Base-by-base conservation (phyloP, 2,113 vertebrate genomes). In the Callionymus lyra region DNA sequence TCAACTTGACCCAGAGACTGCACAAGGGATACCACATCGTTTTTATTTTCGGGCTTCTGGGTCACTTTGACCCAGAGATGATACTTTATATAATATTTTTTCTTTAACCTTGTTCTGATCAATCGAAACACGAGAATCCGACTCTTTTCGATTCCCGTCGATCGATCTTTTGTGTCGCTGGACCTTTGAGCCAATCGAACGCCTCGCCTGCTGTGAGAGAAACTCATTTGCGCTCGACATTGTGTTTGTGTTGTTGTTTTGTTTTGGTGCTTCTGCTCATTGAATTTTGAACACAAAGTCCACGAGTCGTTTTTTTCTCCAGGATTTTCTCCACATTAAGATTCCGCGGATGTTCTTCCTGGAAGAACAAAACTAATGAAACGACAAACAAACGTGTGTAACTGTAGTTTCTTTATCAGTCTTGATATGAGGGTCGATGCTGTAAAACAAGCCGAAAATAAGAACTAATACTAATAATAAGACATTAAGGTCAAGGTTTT, bases 301-400 rank as follows among this genome's bases (percentile, higher is more conserved):
- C 48, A 52, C 38, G 19, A 55, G 59, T 56, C 56, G 56, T 65
- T 34, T 18, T 49, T 53, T 47, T 56, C 52, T 53, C 56, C 34
- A 56, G 55, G 45, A 70, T 76, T 77, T 69, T 76, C 56, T 71
- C 57, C 67, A 40, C 70, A 82, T 83, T 84, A 77, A 65, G 68
- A 82, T 84, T 82, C 81, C 57, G 66, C 41, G 56, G 62, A 77
- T 59, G 57, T 65, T 68, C 64, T 67, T 65, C 63, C 41, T 31
- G 9, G 65, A 74, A n/a, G 76, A 71, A 65, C 49, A 63, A 61
- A 46, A 31, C 16, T 31, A 15, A 12, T 1, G 18, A 6, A 17
- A 13, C 18, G 12, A 6, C 21, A 27, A 27, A 27, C 4, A 4
- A 27, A 63, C 49, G 48, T 14, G 39, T 47, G 19, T 10, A 19